Percentiles rank a stretch among this genome's conserved stretches.
Conservation (phyloP, 2,888 invertebrate genomes). For the Microctonus hyperodae region DNA sequence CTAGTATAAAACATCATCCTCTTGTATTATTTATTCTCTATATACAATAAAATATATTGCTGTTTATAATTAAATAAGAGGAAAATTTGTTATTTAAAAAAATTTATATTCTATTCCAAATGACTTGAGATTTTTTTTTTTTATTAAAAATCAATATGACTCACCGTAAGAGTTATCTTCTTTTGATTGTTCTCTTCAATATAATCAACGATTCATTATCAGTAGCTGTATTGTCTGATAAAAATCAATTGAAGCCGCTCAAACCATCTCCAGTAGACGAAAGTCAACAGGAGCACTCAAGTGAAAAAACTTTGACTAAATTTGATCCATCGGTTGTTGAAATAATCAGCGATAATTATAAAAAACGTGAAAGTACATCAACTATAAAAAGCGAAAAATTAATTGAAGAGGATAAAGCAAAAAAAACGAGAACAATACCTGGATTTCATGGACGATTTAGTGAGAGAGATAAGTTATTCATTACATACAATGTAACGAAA, state of each 20-base stretch:
- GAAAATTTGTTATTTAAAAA: neutral
- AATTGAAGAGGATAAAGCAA: slow-evolving; percentile 26
- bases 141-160: slow-evolving; percentile 27
- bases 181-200: slow-evolving; percentile 31
- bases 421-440: slow-evolving; percentile 46
- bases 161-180: neutral
- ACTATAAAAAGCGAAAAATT: slow-evolving; percentile 34
- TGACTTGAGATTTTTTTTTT: slow-evolving; percentile 40
- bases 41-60: neutral
- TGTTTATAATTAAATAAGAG: neutral
- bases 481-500: slow-evolving; percentile 1
- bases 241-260: slow-evolving; percentile 33
- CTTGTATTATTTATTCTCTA: neutral
- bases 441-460: slow-evolving; percentile 7
- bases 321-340: neutral
- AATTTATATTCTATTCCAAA: slow-evolving; percentile 30
- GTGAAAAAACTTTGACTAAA: slow-evolving; percentile 3
- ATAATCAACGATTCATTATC: slow-evolving; percentile 28
- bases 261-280: slow-evolving; percentile 37
- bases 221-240: slow-evolving; percentile 34
- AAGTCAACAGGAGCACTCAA: slow-evolving; percentile 23
- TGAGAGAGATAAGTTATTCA: slow-evolving; percentile 42
- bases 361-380: slow-evolving; percentile 24
- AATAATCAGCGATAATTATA: slow-evolving; percentile 25
- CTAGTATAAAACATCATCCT: slow-evolving; percentile 16